Conservation (phyloP, 2,888 invertebrate species). For the Tachystola acroxantha region DNA sequence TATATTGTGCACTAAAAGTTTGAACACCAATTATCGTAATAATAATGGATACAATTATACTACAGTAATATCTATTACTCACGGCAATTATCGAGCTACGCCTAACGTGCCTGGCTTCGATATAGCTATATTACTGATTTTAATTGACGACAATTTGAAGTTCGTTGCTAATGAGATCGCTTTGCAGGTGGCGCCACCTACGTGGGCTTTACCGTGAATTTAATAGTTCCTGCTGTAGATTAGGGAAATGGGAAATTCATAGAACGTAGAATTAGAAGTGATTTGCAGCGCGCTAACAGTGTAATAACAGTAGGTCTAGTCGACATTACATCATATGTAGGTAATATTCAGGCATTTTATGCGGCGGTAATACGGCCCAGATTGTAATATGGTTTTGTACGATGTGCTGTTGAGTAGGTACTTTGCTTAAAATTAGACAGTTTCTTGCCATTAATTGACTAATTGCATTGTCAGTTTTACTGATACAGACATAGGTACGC, state of each 20-base stretch:
- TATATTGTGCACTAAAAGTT: no score
- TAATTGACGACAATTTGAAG: constrained; percentile 43
- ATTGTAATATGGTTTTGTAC: no score
- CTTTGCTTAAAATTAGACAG: no score
- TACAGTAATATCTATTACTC: constrained; percentile 6
- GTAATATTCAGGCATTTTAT: no score
- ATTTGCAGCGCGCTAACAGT: no score
- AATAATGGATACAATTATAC: constrained; percentile 8
- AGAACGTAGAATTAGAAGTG: background rate
- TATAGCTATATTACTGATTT: constrained; percentile 34
- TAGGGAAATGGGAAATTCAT: background rate
- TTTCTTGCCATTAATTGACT: no score
- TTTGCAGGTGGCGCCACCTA: constrained; percentile 36
- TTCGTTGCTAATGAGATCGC: constrained; percentile 38
- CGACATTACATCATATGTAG: no score
- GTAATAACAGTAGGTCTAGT: no score
- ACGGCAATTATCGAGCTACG: constrained; percentile 20
- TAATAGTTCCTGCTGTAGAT: background rate
- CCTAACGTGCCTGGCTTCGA: constrained; percentile 26
- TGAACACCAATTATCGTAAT: constrained; percentile 5
- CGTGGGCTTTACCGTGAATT: constrained; percentile 18
- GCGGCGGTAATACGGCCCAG: no score
- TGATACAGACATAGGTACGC: no score
- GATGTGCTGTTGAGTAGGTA: no score
- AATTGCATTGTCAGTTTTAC: no score